phyloP scores from a whole-genome alignment of 1,140 invertebrate species.

The Trigoniulus corallinus region DNA sequence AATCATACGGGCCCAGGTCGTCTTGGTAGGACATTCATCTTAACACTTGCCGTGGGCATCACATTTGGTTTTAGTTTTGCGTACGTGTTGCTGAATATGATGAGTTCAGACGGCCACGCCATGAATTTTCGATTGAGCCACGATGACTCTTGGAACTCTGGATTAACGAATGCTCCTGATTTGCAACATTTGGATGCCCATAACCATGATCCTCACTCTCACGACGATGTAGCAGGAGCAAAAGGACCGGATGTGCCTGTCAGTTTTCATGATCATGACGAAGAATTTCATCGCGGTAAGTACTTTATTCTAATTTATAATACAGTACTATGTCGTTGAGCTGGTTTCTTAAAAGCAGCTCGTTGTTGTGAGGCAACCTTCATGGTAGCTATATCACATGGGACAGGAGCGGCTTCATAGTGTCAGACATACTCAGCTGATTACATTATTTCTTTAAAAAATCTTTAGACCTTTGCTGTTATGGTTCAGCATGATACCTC shows the following conservation, averaged over 20 bases:
- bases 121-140: not conserved
- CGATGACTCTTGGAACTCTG: too few species aligned
- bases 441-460: too few species aligned
- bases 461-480: too few species aligned
- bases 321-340: too few species aligned
- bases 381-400: too few species aligned
- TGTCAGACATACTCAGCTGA: too few species aligned
- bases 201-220: conserved; percentile 36
- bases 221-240: conserved; percentile 34
- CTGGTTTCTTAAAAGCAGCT: too few species aligned
- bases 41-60: conserved; percentile 21
- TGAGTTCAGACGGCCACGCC: conserved; percentile 12
- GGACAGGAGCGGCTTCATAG: too few species aligned
- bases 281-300: conserved; percentile 37
- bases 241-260: conserved; percentile 32
- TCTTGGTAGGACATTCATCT: conserved; percentile 12
- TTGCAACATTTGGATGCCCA: conserved; percentile 7
- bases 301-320: not conserved
- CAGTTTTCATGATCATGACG: conserved; percentile 34
- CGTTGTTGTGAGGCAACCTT: too few species aligned
- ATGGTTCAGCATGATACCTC: too few species aligned
- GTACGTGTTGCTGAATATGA: conserved; percentile 22
- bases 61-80: conserved; percentile 28
- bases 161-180: not conserved
- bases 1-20: not conserved